phyloP scores from a whole-genome alignment of 2,797 vertebrate genomes.

The Micropoecilia bifurca region DNA sequence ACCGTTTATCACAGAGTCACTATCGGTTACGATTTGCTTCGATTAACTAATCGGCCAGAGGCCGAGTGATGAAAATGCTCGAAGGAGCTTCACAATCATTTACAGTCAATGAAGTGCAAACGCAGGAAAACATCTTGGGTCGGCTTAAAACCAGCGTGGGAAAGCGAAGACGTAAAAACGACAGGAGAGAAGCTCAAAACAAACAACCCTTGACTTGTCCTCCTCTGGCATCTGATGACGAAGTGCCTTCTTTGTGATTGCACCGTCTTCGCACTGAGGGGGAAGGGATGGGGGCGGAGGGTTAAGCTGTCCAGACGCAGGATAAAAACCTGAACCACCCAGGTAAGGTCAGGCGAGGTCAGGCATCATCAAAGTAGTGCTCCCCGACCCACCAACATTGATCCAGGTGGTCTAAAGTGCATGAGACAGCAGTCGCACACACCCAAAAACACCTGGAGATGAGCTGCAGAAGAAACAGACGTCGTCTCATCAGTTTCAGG shows the following conservation, averaged over 20 bases:
- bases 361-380: constrained; percentile 67
- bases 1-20: constrained; percentile 13
- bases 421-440: constrained; percentile 56
- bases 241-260: constrained; percentile 34
- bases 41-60: constrained; percentile 1
- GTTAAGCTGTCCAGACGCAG: constrained; percentile 45
- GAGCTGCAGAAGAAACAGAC: constrained; percentile 19
- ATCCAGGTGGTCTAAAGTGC: constrained; percentile 76
- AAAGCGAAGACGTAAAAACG: constrained; percentile 52
- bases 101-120: constrained; percentile 61
- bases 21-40: constrained; percentile 7
- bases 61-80: constrained; percentile 24
- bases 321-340: constrained; percentile 43
- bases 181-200: constrained; percentile 42
- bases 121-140: constrained; percentile 39
- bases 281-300: constrained; percentile 31
- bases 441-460: constrained; percentile 78
- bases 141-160: constrained; percentile 59
- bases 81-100: constrained; percentile 45
- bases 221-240: constrained; percentile 33
- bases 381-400: constrained; percentile 26
- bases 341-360: constrained; percentile 42
- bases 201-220: constrained; percentile 53
- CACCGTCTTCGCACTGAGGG: constrained; percentile 28
- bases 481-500: not conserved